A percentile compares a stretch with the other conserved stretches of the same genome.
Conservation (phyloP, 2,797 vertebrate genomes). For the Mycteria americana region DNA sequence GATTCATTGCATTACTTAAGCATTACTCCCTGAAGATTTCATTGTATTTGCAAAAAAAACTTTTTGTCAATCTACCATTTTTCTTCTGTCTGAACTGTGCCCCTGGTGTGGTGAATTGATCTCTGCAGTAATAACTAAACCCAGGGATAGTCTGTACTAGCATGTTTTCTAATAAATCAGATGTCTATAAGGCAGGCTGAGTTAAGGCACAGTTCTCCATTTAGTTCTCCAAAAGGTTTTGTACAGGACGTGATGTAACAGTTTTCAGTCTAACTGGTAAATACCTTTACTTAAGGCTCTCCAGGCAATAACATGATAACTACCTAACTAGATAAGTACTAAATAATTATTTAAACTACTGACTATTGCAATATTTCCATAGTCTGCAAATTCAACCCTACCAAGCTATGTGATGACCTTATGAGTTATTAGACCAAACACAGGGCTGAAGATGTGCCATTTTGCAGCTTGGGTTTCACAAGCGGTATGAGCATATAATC, state of each 20-base stretch:
- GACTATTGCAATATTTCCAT: background rate
- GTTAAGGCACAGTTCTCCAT: background rate
- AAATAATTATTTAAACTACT: background rate
- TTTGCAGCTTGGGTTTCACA: background rate
- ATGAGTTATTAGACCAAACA: background rate
- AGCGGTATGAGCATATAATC: background rate
- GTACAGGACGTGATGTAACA: background rate
- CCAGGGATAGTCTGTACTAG: background rate
- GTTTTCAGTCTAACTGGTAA: background rate
- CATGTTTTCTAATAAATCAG: background rate
- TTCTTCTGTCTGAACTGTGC: background rate
- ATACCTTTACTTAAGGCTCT: background rate
- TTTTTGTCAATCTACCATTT: background rate
- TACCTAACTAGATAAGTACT: background rate
- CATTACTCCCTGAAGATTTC: background rate
- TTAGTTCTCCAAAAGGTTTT: background rate
- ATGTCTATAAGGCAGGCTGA: background rate
- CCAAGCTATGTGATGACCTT: accelerated
- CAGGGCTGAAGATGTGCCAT: background rate
- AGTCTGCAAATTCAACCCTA: background rate
- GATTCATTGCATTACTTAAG: background rate
- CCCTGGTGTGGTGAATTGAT: background rate
- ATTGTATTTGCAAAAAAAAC: background rate
- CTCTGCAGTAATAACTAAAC: background rate
- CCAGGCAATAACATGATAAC: background rate